Evolutionary conservation across 2,113 vertebrate genomes (phyloP).

Genomic region (Dendropsophus ebraccatus): DNA sequence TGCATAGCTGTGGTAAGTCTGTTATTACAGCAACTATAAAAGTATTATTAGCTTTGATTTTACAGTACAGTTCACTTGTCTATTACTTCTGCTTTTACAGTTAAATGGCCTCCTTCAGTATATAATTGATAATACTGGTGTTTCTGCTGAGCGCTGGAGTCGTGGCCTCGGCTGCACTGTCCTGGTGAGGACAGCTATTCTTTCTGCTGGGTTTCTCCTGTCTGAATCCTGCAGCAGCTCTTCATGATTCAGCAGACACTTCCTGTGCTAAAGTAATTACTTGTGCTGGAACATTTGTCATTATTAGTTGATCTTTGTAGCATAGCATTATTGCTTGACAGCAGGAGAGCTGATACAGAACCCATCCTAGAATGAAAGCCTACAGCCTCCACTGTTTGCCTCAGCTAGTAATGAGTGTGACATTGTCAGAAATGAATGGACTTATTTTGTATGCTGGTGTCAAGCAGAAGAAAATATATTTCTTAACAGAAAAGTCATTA

Average conservation of each 20-base stretch:
- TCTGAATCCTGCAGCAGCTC: constrained; percentile 18
- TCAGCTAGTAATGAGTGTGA: constrained; percentile 20
- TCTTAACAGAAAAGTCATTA: constrained; percentile 3
- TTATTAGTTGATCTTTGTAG: constrained; percentile 55
- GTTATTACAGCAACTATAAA: not conserved
- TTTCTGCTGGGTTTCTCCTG: not conserved
- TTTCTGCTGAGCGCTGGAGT: not conserved
- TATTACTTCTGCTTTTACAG: not conserved
- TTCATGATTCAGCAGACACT: constrained; percentile 52
- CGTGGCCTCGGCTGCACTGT: constrained; percentile 10
- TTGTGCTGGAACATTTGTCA: constrained; percentile 52
- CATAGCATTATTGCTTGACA: constrained; percentile 48
- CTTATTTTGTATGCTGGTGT: constrained; percentile 21
- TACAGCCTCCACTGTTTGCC: constrained; percentile 1
- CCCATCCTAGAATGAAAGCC: constrained; percentile 33
- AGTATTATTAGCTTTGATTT: not conserved
- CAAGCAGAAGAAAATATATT: constrained; percentile 8
- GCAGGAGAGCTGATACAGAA: constrained; percentile 31
- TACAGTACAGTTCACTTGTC: not conserved
- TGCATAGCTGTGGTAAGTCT: not conserved
- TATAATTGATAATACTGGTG: not conserved
- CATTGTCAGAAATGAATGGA: constrained; percentile 30
- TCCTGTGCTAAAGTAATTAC: constrained; percentile 55
- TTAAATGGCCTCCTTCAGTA: not conserved
- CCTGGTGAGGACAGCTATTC: constrained; percentile 30